Percentiles rank a stretch among this genome's conserved stretches.
phyloP scores from a whole-genome alignment of 2,888 invertebrate genomes.

The Hirtodrosophila trivittata region DNA sequence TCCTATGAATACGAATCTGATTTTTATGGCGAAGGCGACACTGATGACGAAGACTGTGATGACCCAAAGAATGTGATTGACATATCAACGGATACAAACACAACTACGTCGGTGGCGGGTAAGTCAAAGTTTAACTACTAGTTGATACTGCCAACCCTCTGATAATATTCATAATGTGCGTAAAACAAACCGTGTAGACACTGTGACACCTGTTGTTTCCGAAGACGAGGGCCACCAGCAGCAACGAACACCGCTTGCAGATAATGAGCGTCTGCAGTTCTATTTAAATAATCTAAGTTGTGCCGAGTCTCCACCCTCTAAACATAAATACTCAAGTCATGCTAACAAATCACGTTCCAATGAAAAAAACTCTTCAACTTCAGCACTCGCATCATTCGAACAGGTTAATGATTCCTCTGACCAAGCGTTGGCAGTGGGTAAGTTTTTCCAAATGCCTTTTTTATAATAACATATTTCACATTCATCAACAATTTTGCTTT shows the following conservation, averaged over 20 bases:
- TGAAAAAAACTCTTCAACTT: slow-evolving; percentile 34
- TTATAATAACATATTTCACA: slow-evolving; percentile 1
- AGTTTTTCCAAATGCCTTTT: slow-evolving; percentile 43
- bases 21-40: slow-evolving; percentile 50
- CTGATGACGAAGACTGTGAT: slow-evolving; percentile 40
- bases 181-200: slow-evolving; percentile 72
- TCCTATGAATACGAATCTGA: slow-evolving; percentile 58
- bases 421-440: slow-evolving; percentile 48
- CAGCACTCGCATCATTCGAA: slow-evolving; percentile 3
- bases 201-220: slow-evolving; percentile 76
- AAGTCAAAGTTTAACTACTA: slow-evolving; percentile 55
- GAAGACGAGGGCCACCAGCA: slow-evolving; percentile 56
- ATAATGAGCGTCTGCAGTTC: slow-evolving; percentile 48
- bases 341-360: slow-evolving; percentile 37
- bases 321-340: slow-evolving; percentile 23
- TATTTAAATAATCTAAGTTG: slow-evolving; percentile 58
- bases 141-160: slow-evolving; percentile 76
- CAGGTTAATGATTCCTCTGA: slow-evolving; percentile 40
- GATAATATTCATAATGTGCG: slow-evolving; percentile 72
- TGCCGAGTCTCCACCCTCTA: slow-evolving; percentile 61
- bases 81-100: slow-evolving; percentile 65
- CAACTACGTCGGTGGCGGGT: slow-evolving; percentile 58
- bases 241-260: slow-evolving; percentile 13
- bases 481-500: slow-evolving; percentile 28
- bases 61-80: slow-evolving; percentile 52